These are phyloP conservation scores for Cremastobaeus sp. DNA, from an alignment of 2,888 invertebrate genomes.

Conservation along the genomic window DNA sequence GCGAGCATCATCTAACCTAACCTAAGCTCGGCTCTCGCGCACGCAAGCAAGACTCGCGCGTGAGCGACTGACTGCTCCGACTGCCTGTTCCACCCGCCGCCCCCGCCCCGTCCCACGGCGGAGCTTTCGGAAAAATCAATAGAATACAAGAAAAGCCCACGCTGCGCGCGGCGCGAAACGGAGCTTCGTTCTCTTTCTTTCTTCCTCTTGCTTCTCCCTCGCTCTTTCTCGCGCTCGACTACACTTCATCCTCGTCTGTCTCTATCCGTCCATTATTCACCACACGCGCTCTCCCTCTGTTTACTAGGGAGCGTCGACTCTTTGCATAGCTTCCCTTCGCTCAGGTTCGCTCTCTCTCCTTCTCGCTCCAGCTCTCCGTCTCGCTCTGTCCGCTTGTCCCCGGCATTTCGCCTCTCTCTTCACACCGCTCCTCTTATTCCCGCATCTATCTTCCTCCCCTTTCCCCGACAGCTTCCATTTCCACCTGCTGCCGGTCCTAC, in stretches of 20 bases:
- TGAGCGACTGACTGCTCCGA: slow-evolving; percentile 68
- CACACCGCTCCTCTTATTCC: too few species aligned
- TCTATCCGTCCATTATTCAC: slow-evolving; percentile 29
- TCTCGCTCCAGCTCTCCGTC: slow-evolving; percentile 8
- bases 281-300: slow-evolving; percentile 42
- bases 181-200: slow-evolving; percentile 61
- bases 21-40: slow-evolving; percentile 27
- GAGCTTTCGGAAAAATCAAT: slow-evolving; percentile 84
- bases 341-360: slow-evolving; percentile 35
- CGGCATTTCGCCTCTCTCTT: slow-evolving; percentile 11
- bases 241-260: slow-evolving; percentile 23
- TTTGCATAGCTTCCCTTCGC: slow-evolving; percentile 60
- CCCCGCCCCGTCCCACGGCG: slow-evolving; percentile 65
- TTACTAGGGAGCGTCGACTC: slow-evolving; percentile 57
- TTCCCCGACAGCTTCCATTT: slow-evolving; percentile 44
- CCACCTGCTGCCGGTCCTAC: slow-evolving; percentile 63
- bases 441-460: background rate
- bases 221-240: slow-evolving; percentile 30
- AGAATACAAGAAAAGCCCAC: slow-evolving; percentile 80
- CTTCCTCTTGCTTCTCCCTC: slow-evolving; percentile 31
- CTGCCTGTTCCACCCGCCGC: slow-evolving; percentile 67
- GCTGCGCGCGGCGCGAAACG: slow-evolving; percentile 70
- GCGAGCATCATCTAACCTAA: slow-evolving; percentile 36
- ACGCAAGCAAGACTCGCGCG: slow-evolving; percentile 60
- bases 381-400: slow-evolving; percentile 1